Conservation (phyloP, 2,113 vertebrate species). For the Corythornis cristatus region DNA sequence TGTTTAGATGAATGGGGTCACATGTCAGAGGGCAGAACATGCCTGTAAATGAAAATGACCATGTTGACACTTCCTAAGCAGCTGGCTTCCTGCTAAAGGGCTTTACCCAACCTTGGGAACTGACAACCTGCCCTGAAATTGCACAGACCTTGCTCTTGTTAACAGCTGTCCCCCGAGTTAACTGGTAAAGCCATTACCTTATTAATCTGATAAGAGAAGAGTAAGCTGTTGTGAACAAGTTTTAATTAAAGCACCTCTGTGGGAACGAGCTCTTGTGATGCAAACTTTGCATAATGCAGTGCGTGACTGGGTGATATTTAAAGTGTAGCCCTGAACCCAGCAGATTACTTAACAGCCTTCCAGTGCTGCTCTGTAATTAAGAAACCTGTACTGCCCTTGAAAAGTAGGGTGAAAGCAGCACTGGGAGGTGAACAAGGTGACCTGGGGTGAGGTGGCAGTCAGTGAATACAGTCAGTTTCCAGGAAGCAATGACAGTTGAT, state of each 20-base stretch:
- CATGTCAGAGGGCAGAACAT: not conserved
- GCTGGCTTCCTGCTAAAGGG: not conserved
- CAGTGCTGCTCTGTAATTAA: slow-evolving; percentile 32
- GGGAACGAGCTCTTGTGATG: slow-evolving; percentile 45
- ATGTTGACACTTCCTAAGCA: not conserved
- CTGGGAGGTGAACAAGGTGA: slow-evolving; percentile 29
- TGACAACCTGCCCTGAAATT: not conserved
- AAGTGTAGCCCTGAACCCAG: not conserved
- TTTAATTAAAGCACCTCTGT: slow-evolving; percentile 57
- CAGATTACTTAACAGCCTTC: slow-evolving; percentile 19
- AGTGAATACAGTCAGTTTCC: not conserved
- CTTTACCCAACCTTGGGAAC: not conserved
- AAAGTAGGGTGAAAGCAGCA: not conserved
- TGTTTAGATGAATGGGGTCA: not conserved
- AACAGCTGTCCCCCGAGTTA: slow-evolving; percentile 44
- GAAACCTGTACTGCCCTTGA: slow-evolving; percentile 17
- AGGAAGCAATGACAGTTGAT: slow-evolving; percentile 9
- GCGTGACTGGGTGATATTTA: slow-evolving; percentile 40
- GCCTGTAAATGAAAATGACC: not conserved
- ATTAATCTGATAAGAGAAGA: slow-evolving; percentile 56
- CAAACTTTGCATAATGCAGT: slow-evolving; percentile 31
- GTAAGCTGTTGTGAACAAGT: slow-evolving; percentile 40
- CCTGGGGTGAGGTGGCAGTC: not conserved
- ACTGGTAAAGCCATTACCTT: slow-evolving; percentile 33
- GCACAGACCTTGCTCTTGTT: not conserved